Percentiles rank a stretch among this genome's conserved stretches.
These are phyloP conservation scores for Platyrinchus mystaceus DNA, from an alignment of 2,797 vertebrate species.

Conservation along the genomic window DNA sequence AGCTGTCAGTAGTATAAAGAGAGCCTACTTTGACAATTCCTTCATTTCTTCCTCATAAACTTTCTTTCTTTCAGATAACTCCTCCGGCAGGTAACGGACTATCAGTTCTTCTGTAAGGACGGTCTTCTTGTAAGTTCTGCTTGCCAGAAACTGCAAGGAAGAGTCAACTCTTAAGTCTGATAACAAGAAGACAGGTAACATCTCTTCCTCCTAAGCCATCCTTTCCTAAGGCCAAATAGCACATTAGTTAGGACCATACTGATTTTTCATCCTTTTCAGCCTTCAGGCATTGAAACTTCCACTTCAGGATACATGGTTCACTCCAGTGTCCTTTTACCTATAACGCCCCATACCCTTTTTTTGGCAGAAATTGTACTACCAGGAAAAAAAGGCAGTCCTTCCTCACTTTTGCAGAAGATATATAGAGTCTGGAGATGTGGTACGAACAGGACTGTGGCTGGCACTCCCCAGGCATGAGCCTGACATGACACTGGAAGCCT, in stretches of 20 bases:
- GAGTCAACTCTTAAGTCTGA: neutral
- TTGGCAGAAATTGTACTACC: neutral
- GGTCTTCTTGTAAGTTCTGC: slow-evolving; percentile 88
- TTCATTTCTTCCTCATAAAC: slow-evolving; percentile 92
- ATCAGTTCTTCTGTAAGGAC: slow-evolving; percentile 90
- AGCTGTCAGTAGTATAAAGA: neutral
- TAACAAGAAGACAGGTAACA: neutral
- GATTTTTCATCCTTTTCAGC: neutral
- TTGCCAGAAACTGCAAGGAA: slow-evolving; percentile 85
- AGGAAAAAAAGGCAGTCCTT: neutral
- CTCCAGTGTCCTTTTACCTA: neutral
- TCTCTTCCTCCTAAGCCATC: neutral
- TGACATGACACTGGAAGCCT: neutral
- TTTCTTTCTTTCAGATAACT: slow-evolving; percentile 88
- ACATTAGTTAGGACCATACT: neutral
- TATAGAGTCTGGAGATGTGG: neutral
- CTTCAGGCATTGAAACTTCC: neutral
- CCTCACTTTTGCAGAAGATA: neutral
- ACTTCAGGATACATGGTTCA: neutral
- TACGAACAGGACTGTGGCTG: neutral
- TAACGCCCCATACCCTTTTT: neutral
- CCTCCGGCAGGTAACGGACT: slow-evolving; percentile 85
- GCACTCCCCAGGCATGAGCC: neutral
- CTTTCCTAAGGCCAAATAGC: neutral
- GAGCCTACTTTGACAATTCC: slow-evolving; percentile 88